phyloP scores from a whole-genome alignment of 2,888 invertebrate species.

The Meiosimyza decipiens region DNA sequence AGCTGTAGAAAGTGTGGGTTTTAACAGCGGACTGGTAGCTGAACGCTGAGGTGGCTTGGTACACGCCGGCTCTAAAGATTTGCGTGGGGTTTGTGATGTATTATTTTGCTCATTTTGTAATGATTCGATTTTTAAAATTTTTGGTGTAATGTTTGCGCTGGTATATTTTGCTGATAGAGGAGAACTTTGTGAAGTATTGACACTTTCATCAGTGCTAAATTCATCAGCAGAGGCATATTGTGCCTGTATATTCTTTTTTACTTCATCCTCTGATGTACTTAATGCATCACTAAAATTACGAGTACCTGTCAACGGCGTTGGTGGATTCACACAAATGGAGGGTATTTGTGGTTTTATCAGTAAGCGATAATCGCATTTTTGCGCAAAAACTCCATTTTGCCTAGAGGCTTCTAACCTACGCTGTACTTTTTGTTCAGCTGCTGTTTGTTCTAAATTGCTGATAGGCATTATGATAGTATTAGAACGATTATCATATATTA shows the following conservation, averaged over 20 bases:
- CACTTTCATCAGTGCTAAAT: slow-evolving; percentile 46
- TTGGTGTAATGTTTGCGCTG: slow-evolving; percentile 39
- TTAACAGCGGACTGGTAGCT: slow-evolving; percentile 57
- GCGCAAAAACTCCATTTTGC: slow-evolving; percentile 24
- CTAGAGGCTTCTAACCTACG: slow-evolving; percentile 9
- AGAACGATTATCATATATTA: slow-evolving; percentile 59
- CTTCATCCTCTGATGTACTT: not conserved
- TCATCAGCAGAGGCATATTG: slow-evolving; percentile 21
- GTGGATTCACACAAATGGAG: slow-evolving; percentile 60
- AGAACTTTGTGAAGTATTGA: slow-evolving; percentile 31
- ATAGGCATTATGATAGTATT: slow-evolving; percentile 49
- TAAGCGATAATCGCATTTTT: not conserved
- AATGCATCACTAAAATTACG: slow-evolving; percentile 38
- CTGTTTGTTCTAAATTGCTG: slow-evolving; percentile 35
- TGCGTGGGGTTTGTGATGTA: not conserved
- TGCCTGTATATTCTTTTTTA: not conserved
- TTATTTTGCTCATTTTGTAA: slow-evolving; percentile 9
- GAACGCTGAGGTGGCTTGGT: slow-evolving; percentile 52
- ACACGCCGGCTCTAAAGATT: slow-evolving; percentile 22
- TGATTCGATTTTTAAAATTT: slow-evolving; percentile 40
- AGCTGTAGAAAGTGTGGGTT: slow-evolving; percentile 47
- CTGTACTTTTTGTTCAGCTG: slow-evolving; percentile 33
- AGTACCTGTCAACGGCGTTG: slow-evolving; percentile 50
- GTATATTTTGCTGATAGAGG: slow-evolving; percentile 1
- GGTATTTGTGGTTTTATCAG: slow-evolving; percentile 49